Percentiles rank a stretch among this genome's conserved stretches.
phyloP scores from a whole-genome alignment of 2,888 invertebrate genomes.

The Apamea sordens region DNA sequence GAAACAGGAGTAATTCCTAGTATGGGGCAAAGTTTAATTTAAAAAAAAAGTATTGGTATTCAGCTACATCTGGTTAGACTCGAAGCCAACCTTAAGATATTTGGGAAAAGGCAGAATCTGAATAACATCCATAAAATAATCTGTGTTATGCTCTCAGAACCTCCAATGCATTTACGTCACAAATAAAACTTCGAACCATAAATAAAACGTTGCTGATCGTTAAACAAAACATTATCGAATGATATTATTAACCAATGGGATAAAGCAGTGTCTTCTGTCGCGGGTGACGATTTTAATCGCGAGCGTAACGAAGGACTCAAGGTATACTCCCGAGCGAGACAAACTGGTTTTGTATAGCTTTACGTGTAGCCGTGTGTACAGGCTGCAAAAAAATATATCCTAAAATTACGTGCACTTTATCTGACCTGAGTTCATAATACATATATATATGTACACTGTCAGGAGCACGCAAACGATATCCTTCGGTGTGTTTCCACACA shows the following conservation, averaged over 20 bases:
- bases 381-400: too few relatives aligned
- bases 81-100: neutral
- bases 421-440: too few relatives aligned
- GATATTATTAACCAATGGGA: neutral
- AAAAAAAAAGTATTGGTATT: neutral
- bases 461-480: slow-evolving; percentile 24
- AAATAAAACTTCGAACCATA: neutral
- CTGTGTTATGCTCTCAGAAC: neutral
- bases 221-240: neutral
- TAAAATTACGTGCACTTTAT: too few relatives aligned
- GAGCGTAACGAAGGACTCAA: too few relatives aligned
- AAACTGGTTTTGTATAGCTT: too few relatives aligned
- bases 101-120: neutral
- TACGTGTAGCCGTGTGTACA: too few relatives aligned
- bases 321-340: too few relatives aligned
- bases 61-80: neutral
- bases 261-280: too few relatives aligned
- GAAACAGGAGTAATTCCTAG: too few relatives aligned
- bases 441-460: neutral
- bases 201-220: neutral
- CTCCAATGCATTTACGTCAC: neutral
- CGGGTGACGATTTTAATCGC: too few relatives aligned
- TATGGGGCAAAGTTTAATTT: too few relatives aligned
- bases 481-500: slow-evolving; percentile 63
- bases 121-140: neutral